These are phyloP conservation scores for Actinia tenebrosa DNA, from an alignment of 64 coral and sea anemone genomes.

Conservation along the genomic window DNA sequence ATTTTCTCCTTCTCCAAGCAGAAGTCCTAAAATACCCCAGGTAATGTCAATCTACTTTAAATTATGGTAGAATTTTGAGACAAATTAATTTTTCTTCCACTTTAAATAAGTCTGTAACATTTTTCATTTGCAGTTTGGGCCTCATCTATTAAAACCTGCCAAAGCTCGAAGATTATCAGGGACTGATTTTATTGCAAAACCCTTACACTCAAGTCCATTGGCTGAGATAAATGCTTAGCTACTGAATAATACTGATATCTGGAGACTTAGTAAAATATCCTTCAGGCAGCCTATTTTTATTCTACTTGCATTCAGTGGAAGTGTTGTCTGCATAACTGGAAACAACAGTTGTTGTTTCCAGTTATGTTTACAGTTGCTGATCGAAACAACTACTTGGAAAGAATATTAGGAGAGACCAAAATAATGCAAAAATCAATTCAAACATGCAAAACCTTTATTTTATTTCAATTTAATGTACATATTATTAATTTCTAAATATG, in stretches of 20 bases:
- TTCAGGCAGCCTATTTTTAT: too few species aligned
- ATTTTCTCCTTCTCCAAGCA: constrained; percentile 29
- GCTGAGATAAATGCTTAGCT: constrained; percentile 6
- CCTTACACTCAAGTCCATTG: constrained; percentile 46
- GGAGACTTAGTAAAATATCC: too few species aligned
- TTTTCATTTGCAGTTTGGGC: constrained; percentile 67
- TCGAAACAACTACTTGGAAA: too few species aligned
- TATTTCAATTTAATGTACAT: too few species aligned
- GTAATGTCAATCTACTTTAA: background rate
- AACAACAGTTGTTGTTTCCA: too few species aligned
- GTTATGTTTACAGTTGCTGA: too few species aligned
- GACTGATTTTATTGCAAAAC: constrained; percentile 16
- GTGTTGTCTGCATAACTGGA: too few species aligned
- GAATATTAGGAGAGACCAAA: too few species aligned
- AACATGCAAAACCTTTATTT: too few species aligned
- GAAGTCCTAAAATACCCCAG: constrained; percentile 30
- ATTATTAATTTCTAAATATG: too few species aligned
- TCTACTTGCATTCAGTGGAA: too few species aligned
- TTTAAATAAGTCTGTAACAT: background rate
- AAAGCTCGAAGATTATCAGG: constrained; percentile 62
- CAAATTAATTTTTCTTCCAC: background rate
- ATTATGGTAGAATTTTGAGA: background rate
- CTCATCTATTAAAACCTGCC: constrained; percentile 62
- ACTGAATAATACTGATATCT: background rate
- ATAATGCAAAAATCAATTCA: too few species aligned